phyloP scores from a whole-genome alignment of 2,113 vertebrate genomes.

The Anarrhichthys ocellatus region DNA sequence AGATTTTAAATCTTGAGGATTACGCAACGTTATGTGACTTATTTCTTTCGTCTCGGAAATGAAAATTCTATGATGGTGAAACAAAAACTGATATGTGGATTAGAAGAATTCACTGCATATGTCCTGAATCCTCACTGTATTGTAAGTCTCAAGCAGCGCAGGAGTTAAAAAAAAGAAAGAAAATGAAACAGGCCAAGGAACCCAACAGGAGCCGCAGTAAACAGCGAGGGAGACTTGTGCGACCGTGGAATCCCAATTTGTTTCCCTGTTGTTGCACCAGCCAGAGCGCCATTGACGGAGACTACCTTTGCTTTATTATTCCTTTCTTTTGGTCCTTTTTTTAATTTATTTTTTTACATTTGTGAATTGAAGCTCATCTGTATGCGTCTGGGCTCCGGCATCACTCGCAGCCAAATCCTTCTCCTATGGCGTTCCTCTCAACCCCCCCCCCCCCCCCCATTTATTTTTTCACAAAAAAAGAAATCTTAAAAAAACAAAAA shows the following conservation, averaged over 20 bases:
- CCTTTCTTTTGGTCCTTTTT: conserved; percentile 15
- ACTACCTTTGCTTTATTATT: conserved; percentile 33
- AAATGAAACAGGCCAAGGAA: conserved; percentile 25
- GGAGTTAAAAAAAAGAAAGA: neutral
- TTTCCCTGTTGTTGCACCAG: conserved; percentile 59
- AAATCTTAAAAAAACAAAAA: conserved; percentile 15
- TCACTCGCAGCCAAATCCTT: conserved; percentile 65
- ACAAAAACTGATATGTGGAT: neutral
- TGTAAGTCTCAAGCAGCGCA: conserved; percentile 12
- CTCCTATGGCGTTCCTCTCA: conserved; percentile 53
- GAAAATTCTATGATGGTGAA: neutral
- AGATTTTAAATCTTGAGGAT: neutral
- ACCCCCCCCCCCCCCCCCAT: conserved; percentile 33
- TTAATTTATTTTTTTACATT: conserved; percentile 29
- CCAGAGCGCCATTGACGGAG: conserved; percentile 50
- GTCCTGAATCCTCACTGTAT: neutral
- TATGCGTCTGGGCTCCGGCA: conserved; percentile 58
- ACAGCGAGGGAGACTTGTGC: conserved; percentile 51
- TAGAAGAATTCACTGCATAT: neutral
- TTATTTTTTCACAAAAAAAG: conserved; percentile 31
- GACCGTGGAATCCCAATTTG: conserved; percentile 74
- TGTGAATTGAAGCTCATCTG: conserved; percentile 69
- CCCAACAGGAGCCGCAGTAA: conserved; percentile 36
- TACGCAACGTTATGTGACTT: neutral
- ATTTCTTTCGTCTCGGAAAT: neutral